Evolutionary conservation across 1,140 invertebrate species (phyloP).

Genomic region (Orius insidiosus): DNA sequence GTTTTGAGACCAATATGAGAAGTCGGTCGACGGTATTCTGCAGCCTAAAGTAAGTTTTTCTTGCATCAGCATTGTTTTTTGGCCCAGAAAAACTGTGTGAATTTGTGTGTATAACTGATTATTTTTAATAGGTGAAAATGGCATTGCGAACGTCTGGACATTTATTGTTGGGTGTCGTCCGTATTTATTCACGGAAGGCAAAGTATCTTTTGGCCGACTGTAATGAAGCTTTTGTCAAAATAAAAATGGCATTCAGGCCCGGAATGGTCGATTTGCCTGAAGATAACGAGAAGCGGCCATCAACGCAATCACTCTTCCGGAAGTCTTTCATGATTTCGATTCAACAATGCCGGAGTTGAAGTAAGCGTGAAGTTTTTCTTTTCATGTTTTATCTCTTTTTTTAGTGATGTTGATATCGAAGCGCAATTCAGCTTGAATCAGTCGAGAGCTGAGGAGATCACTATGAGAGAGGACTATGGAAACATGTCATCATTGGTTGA

Average conservation of each 20-base stretch:
- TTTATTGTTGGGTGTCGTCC: constrained; percentile 88
- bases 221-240: constrained; percentile 99
- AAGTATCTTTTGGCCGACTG: constrained; percentile 98
- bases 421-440: constrained; percentile 93
- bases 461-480: constrained; percentile 94
- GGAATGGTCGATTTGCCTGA: constrained; percentile 96
- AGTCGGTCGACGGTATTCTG: constrained; percentile 96
- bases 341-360: constrained; percentile 89
- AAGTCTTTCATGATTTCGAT: constrained; percentile 95
- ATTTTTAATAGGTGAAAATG: constrained; percentile 96
- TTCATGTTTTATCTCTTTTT: background rate
- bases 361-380: constrained; percentile 10
- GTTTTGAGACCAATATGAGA: constrained; percentile 98
- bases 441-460: constrained; percentile 95
- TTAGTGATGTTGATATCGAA: constrained; percentile 79
- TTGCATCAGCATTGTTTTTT: too few relatives aligned
- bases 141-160: constrained; percentile 95
- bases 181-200: constrained; percentile 97
- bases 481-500: constrained; percentile 69
- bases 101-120: too few relatives aligned
- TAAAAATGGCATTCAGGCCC: constrained; percentile 97
- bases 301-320: constrained; percentile 86
- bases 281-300: constrained; percentile 90
- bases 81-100: too few relatives aligned
- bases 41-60: constrained; percentile 73